Evolutionary conservation across 2,797 vertebrate genomes (phyloP), one percentile per base, ranked within the genome.

Genomic region (Malacoctenus gilli): DNA sequence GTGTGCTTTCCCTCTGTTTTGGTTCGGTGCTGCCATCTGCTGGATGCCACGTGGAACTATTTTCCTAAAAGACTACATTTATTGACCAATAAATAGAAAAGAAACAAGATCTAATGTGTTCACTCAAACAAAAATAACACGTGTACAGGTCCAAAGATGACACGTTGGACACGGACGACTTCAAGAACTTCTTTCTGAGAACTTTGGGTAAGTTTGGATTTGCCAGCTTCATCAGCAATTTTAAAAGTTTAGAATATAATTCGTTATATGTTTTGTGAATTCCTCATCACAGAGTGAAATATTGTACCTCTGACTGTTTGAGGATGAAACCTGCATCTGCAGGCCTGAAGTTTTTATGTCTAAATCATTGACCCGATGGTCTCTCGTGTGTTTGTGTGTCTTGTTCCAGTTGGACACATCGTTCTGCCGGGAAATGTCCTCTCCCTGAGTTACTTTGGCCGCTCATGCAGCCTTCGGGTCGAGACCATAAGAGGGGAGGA

Each of bases 381-480:
- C 22, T 4, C 22, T 23, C 22, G 6, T 5, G 1, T 28, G 6
- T 9, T 9, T 28, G 25, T 28, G 5, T 23, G 5, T 62, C 41
- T 36, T 65, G 7, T 80, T 38, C 3, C 58, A 99, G 97, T 90
- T 60, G 92, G 93, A 7, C 95, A 92, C 64, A 77, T 99, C 15
- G 36, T 97, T 36, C 84, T 98, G 31, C 95, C 95, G 0, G 95
- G 95, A 67, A 94, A 92, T 41, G 50, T 88, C 2, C 67, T 99
- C 47, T 89, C 88, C 31, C 73, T 97, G 54, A 89, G 80, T 4
- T 97, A 94, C 79, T 98, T 95, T 14, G 95, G 95, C 32, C 93
- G 89, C 3, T 68, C 86, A 0, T 97, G 93, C 71, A 89, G 79
- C 37, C 55, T 96, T 0, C 39, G 83, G 10, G 89, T 98, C 28